Evolutionary conservation across 2,888 invertebrate genomes (phyloP), one percentile per base, ranked within the genome.

Genomic region (Venusia cambrica): DNA sequence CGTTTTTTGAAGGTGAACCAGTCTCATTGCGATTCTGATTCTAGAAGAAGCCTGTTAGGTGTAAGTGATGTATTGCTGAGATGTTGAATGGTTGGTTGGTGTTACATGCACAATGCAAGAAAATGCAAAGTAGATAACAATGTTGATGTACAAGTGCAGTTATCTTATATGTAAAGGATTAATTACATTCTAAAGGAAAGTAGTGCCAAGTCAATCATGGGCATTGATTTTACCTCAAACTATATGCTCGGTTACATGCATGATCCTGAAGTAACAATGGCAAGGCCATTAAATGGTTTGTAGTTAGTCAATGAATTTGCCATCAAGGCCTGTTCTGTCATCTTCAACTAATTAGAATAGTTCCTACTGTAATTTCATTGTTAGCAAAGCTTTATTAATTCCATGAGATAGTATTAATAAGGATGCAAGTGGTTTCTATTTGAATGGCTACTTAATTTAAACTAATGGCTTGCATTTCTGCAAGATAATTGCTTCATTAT

Each of bases 1-100:
- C 42, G 48, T 50, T 34, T 17, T 18, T 35, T 43, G 54, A 57
- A 60, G 56, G 60, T 40, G 33, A 54, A 45, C 62, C 32, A 16
- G 54, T 54, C 44, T 16, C 30, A 20, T 25, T 21, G 47, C 36
- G 40, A 51, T 45, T 44, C 36, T 34, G 29, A 45, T 43, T 50
- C 51, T 29, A 43, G 40, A 51, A 46, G 51, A 60, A 54, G n/a
- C n/a, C n/a, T 50, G 43, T 39, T 22, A n/a, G n/a, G n/a, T 45
- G 30, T 26, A 36, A 41, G 31, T 54, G 45, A 48, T 50, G 33
- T 37, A 51, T 50, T 31, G 41, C 30, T 13, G 30, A 24, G 4
- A 31, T 28, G 38, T 30, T 34, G 36, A 50, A 33, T 34, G 6
- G 40, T 57, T 44, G 48, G 50, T 28, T 42, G 40, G n/a, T n/a